Evolutionary conservation across 2,797 vertebrate species (phyloP).

Genomic region (Sylvia borin): DNA sequence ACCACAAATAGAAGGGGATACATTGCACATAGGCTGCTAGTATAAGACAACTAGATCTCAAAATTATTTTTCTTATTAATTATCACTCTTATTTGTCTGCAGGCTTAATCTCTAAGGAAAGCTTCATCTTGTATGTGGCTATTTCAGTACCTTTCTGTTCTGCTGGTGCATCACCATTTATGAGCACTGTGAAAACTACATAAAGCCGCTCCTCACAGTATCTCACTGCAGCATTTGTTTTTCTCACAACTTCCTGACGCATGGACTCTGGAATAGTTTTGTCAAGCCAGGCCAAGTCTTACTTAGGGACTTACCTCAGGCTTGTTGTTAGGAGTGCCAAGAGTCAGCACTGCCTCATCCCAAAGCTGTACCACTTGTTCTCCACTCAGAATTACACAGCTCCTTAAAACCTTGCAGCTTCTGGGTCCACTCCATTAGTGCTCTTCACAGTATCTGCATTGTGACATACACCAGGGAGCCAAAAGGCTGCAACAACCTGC

Average conservation of each 20-base stretch:
- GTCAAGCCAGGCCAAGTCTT: neutral
- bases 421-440: neutral
- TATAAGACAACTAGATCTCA: neutral
- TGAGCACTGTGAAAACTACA: neutral
- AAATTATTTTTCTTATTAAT: neutral
- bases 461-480: neutral
- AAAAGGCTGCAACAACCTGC: neutral
- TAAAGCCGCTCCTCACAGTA: neutral
- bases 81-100: neutral
- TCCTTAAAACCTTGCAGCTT: neutral
- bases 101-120: neutral
- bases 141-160: neutral
- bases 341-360: neutral
- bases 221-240: neutral
- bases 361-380: neutral
- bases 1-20: neutral
- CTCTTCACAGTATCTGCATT: neutral
- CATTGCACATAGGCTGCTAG: neutral
- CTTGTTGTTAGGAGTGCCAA: neutral
- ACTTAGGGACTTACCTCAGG: neutral
- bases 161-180: neutral
- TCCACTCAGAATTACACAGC: neutral
- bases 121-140: fast-evolving
- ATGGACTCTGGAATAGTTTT: neutral
- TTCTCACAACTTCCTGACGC: neutral